A percentile compares a stretch with the other conserved stretches of the same genome.
Conservation (phyloP, 2,888 invertebrate species). For the Phorcus lineatus region DNA sequence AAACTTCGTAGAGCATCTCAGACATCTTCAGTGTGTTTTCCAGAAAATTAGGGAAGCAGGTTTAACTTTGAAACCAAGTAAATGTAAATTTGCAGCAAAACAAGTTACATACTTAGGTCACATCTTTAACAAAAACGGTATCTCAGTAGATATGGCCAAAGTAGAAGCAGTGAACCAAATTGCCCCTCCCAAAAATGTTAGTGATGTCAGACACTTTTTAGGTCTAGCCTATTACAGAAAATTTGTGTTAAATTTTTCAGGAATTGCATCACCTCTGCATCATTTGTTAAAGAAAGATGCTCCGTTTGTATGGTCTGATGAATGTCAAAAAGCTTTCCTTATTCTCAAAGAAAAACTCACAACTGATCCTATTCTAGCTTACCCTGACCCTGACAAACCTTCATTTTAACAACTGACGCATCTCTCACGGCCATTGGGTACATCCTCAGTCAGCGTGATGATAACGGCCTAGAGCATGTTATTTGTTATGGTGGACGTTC, state of each 20-base stretch:
- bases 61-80: slow-evolving; percentile 27
- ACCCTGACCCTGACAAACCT: slow-evolving; percentile 21
- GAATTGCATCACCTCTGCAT: slow-evolving; percentile 6
- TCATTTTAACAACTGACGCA: slow-evolving; percentile 37
- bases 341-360: slow-evolving; percentile 25
- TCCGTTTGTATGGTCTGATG: slow-evolving; percentile 18
- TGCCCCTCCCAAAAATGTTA: not conserved
- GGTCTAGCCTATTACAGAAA: slow-evolving; percentile 68
- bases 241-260: slow-evolving; percentile 66
- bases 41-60: slow-evolving; percentile 1
- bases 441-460: slow-evolving; percentile 27
- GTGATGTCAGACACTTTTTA: slow-evolving; percentile 12
- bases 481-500: slow-evolving; percentile 33
- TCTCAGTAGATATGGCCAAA: not conserved
- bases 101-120: slow-evolving; percentile 27
- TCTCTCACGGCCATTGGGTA: slow-evolving; percentile 30
- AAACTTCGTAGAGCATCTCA: slow-evolving; percentile 26
- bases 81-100: slow-evolving; percentile 33
- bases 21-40: slow-evolving; percentile 27
- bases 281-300: slow-evolving; percentile 9
- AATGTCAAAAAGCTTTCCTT: slow-evolving; percentile 21
- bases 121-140: slow-evolving; percentile 1
- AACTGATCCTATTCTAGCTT: slow-evolving; percentile 35
- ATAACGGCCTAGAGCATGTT: slow-evolving; percentile 16
- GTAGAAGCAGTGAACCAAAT: not conserved